phyloP scores from a whole-genome alignment of 92 coral and sea anemone genomes.

The Blastomussa wellsi region DNA sequence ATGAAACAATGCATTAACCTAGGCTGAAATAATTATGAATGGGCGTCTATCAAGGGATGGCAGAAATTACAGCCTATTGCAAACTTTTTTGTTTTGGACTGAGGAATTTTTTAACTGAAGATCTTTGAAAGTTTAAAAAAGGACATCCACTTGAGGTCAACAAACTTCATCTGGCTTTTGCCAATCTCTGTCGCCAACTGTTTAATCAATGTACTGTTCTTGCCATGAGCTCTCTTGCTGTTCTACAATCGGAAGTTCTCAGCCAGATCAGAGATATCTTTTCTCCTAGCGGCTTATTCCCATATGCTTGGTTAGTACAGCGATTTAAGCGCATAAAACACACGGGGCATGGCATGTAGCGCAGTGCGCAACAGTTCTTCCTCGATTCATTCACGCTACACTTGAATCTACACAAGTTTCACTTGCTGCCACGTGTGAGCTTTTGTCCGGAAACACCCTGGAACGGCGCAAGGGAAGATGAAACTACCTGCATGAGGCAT shows the following conservation, averaged over 20 bases:
- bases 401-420: slow-evolving; percentile 8
- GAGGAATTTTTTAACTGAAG: not conserved
- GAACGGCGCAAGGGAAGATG: slow-evolving; percentile 5
- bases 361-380: slow-evolving; percentile 7
- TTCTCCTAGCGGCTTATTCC: not conserved
- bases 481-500: slow-evolving; percentile 33
- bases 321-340: not conserved
- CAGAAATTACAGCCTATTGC: not conserved
- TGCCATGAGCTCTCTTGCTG: not conserved
- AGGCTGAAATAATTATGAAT: too few species aligned
- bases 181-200: not conserved
- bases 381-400: not conserved
- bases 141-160: not conserved
- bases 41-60: not conserved
- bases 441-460: slow-evolving; percentile 34
- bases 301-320: not conserved
- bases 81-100: not conserved
- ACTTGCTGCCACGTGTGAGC: slow-evolving; percentile 13
- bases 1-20: too few species aligned
- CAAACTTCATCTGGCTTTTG: not conserved
- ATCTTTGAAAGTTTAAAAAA: not conserved
- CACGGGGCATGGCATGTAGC: not conserved
- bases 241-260: slow-evolving; percentile 22
- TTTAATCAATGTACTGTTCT: not conserved
- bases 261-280: not conserved